Evolutionary conservation across 2,113 vertebrate genomes (phyloP).

Genomic region (Brachionichthys hirsutus): DNA sequence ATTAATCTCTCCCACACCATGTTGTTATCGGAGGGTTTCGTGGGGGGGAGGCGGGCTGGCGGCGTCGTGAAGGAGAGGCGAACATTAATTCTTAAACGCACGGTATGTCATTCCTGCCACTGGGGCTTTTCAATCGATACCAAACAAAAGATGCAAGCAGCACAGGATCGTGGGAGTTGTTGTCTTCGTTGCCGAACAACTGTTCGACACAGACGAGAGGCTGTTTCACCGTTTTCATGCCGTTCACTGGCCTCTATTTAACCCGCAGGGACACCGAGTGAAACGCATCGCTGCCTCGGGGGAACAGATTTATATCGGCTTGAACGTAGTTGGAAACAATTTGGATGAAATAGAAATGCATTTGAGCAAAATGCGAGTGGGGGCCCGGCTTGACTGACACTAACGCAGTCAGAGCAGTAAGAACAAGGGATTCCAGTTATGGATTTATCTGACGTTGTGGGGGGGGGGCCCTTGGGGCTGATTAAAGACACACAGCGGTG

Average conservation of each 20-base stretch:
- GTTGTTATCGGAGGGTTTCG: background rate
- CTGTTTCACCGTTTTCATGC: no score
- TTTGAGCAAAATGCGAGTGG: no score
- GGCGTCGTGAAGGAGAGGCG: slow-evolving; percentile 19
- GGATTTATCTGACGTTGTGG: slow-evolving; percentile 49
- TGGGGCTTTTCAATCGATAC: slow-evolving; percentile 23
- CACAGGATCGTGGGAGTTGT: no score
- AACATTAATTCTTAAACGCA: background rate
- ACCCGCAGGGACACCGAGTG: no score
- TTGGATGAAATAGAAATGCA: no score
- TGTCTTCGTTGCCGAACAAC: background rate
- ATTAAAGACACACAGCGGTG: slow-evolving; percentile 51
- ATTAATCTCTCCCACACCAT: slow-evolving; percentile 35
- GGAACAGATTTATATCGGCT: no score
- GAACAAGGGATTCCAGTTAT: no score
- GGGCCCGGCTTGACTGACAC: no score
- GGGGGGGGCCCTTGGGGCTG: slow-evolving; percentile 55
- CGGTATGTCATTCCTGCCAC: slow-evolving; percentile 24
- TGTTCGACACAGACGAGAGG: background rate
- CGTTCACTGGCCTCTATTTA: no score
- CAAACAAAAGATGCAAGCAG: background rate
- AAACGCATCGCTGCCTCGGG: no score
- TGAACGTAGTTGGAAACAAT: no score
- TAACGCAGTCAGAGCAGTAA: no score
- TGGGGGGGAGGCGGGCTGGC: slow-evolving; percentile 7